These are phyloP conservation scores for Stegastes partitus DNA, from an alignment of 2,113 vertebrate genomes.

Conservation along the genomic window DNA sequence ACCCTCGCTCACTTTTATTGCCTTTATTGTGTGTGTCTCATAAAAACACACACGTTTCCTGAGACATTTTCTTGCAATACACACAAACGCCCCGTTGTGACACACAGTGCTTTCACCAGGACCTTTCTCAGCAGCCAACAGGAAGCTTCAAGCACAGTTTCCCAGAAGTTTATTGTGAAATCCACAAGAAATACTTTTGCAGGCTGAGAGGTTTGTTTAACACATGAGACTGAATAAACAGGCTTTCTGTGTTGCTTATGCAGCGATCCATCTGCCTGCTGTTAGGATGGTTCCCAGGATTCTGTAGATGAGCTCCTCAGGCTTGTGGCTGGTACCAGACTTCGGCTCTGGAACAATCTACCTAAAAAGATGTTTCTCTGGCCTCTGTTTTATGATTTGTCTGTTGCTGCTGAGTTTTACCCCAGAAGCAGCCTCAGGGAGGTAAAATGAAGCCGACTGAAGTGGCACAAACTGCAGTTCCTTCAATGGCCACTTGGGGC, in stretches of 20 bases:
- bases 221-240: no score
- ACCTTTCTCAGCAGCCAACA: slow-evolving; percentile 42
- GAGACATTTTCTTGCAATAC: slow-evolving; percentile 26
- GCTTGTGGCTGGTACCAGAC: no score
- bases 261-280: not conserved
- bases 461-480: no score
- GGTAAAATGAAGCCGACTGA: no score
- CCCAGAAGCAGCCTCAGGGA: no score
- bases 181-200: not conserved
- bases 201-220: not conserved
- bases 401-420: no score
- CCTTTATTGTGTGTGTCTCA: slow-evolving; percentile 35
- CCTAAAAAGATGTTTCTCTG: no score
- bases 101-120: slow-evolving; percentile 10
- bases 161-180: slow-evolving; percentile 41
- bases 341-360: no score
- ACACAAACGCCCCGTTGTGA: slow-evolving; percentile 34
- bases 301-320: no score
- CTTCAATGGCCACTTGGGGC: no score
- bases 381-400: no score
- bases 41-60: slow-evolving; percentile 55
- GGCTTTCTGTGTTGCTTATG: no score
- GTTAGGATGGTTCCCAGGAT: not conserved
- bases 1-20: slow-evolving; percentile 47
- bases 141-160: slow-evolving; percentile 46